Evolutionary conservation across 37 sponge, comb jelly and placozoan genomes (phyloP).

Genomic region (Chondrosia reniformis): DNA sequence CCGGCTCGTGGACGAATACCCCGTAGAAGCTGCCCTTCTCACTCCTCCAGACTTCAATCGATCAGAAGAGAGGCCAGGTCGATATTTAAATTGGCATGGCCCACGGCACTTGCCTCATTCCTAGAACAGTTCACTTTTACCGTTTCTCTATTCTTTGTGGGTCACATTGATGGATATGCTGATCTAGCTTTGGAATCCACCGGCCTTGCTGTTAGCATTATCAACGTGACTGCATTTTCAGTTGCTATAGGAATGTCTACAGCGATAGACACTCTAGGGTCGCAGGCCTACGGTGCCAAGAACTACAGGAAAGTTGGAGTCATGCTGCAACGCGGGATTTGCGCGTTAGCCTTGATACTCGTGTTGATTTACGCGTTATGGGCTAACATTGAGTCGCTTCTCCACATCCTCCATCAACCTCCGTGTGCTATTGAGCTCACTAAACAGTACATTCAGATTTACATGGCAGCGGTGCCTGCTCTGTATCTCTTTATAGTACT

Average conservation of each 20-base stretch:
- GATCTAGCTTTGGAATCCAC: background rate
- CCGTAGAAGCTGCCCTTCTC: no score
- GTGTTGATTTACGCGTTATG: constrained; percentile 32
- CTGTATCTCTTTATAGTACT: constrained; percentile 20
- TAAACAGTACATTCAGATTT: background rate
- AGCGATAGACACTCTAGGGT: constrained; percentile 21
- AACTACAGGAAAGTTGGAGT: constrained; percentile 66
- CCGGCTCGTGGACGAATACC: no score
- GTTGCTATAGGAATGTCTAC: background rate
- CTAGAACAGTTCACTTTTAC: constrained; percentile 25
- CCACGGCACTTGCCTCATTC: background rate
- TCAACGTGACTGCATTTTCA: background rate
- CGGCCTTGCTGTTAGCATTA: background rate
- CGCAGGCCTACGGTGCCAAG: constrained; percentile 54
- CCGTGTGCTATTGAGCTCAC: constrained; percentile 52
- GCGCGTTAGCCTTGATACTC: constrained; percentile 18
- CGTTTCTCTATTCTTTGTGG: background rate
- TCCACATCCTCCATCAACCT: constrained; percentile 39
- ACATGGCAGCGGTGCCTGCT: background rate
- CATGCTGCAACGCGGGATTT: constrained; percentile 53
- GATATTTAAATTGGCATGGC: background rate
- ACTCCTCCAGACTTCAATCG: no score
- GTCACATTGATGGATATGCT: background rate
- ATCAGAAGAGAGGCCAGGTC: background rate
- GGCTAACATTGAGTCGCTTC: constrained; percentile 57